These are phyloP conservation scores for Oncorhynchus mykiss DNA, from an alignment of 2,113 vertebrate genomes.

Conservation along the genomic window DNA sequence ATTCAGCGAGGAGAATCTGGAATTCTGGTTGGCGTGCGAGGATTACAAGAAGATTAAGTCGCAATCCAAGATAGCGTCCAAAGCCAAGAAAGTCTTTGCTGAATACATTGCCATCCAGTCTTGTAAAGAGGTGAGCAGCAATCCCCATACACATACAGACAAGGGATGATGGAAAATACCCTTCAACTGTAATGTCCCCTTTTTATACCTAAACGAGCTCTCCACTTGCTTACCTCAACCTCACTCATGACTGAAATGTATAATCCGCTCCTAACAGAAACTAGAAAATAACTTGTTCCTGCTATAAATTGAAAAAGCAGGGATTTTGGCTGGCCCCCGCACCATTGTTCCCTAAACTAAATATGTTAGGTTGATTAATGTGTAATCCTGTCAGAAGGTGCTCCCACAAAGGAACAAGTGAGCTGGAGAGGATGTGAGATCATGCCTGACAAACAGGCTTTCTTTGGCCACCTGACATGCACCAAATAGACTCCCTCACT, in stretches of 20 bases:
- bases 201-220: background rate
- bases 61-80: constrained; percentile 94
- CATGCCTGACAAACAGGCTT: constrained; percentile 35
- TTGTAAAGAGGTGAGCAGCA: constrained; percentile 90
- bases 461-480: background rate
- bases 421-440: constrained; percentile 34
- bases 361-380: background rate
- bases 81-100: constrained; percentile 94
- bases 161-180: background rate
- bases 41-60: constrained; percentile 98
- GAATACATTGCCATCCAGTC: constrained; percentile 98
- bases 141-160: background rate
- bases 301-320: no score
- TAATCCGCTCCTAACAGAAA: no score
- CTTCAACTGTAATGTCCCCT: background rate
- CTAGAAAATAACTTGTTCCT: no score
- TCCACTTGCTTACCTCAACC: background rate
- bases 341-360: background rate
- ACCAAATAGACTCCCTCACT: background rate
- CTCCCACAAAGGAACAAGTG: background rate
- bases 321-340: background rate
- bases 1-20: constrained; percentile 98
- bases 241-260: no score
- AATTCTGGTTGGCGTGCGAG: constrained; percentile 98
- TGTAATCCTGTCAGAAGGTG: constrained; percentile 2